These are phyloP conservation scores for Cyprinella venusta DNA, from an alignment of 2,797 vertebrate species.

Conservation along the genomic window DNA sequence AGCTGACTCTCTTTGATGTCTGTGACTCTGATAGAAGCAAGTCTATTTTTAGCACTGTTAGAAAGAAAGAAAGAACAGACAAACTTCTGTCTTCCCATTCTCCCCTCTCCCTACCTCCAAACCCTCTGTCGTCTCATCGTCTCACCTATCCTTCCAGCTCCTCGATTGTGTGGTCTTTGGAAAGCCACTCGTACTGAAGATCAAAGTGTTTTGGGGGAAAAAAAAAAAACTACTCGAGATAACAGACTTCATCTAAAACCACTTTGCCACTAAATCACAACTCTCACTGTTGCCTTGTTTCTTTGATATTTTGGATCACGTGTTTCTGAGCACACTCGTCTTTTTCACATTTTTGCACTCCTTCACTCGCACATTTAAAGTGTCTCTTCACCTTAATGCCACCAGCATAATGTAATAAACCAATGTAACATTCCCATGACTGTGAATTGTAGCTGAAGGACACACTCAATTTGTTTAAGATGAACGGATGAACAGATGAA, in stretches of 20 bases:
- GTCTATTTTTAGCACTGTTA: conserved; percentile 60
- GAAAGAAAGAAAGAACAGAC: conserved; percentile 39
- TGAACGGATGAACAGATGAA: background rate
- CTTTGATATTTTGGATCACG: conserved; percentile 25
- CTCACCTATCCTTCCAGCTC: background rate
- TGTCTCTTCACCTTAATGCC: conserved; percentile 10
- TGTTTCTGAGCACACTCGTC: background rate
- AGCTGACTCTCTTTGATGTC: conserved; percentile 56
- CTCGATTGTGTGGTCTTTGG: conserved; percentile 19
- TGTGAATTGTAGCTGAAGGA: conserved; percentile 49
- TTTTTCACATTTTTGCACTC: conserved; percentile 7
- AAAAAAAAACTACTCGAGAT: conserved; percentile 4
- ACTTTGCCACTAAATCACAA: conserved; percentile 33
- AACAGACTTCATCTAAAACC: conserved; percentile 29
- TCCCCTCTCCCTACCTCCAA: conserved; percentile 9
- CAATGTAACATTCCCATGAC: conserved; percentile 47
- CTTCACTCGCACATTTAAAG: conserved; percentile 8
- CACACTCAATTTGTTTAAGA: conserved; percentile 37
- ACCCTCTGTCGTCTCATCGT: conserved; percentile 1
- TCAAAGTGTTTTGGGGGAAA: conserved; percentile 28
- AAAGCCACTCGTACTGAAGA: conserved; percentile 47
- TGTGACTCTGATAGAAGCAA: conserved; percentile 37
- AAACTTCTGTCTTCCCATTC: conserved; percentile 19
- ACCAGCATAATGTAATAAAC: conserved; percentile 52
- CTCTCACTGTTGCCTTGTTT: conserved; percentile 1